Percentiles rank a stretch among this genome's conserved stretches.
phyloP scores from a whole-genome alignment of 2,113 vertebrate genomes.

The Aphyosemion australe region DNA sequence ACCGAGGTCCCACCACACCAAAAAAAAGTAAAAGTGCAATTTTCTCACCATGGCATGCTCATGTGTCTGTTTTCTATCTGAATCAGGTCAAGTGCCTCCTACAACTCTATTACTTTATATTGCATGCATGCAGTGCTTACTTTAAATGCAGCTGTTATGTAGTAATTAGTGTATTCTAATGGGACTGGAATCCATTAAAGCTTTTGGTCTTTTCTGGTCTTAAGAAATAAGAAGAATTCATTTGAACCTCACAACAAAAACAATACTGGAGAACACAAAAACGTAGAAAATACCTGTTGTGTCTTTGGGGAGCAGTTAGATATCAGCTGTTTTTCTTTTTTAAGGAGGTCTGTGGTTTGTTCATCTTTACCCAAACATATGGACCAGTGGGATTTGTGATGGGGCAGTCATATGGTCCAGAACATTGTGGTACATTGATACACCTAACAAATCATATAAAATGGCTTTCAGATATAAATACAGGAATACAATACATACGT shows the following conservation, averaged over 20 bases:
- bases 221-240: slow-evolving; percentile 3
- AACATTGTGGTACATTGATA: too few species aligned
- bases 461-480: too few species aligned
- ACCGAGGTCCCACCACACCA: slow-evolving; percentile 35
- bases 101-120: slow-evolving; percentile 15
- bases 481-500: too few species aligned
- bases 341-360: neutral
- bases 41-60: slow-evolving; percentile 13
- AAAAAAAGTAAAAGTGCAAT: slow-evolving; percentile 14
- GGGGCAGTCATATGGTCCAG: neutral
- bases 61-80: slow-evolving; percentile 27
- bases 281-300: slow-evolving; percentile 6
- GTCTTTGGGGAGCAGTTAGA: neutral
- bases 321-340: neutral
- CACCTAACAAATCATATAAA: too few species aligned
- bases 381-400: neutral
- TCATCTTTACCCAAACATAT: neutral
- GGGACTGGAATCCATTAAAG: slow-evolving; percentile 28
- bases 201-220: slow-evolving; percentile 13
- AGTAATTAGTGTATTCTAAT: slow-evolving; percentile 24
- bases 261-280: slow-evolving; percentile 8
- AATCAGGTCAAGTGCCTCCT: slow-evolving; percentile 14
- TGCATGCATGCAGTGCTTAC: slow-evolving; percentile 19
- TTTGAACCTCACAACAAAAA: slow-evolving; percentile 10
- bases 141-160: slow-evolving; percentile 31